These are phyloP conservation scores for Scaptomyza pallida DNA, from an alignment of 1,140 invertebrate species.

Conservation along the genomic window DNA sequence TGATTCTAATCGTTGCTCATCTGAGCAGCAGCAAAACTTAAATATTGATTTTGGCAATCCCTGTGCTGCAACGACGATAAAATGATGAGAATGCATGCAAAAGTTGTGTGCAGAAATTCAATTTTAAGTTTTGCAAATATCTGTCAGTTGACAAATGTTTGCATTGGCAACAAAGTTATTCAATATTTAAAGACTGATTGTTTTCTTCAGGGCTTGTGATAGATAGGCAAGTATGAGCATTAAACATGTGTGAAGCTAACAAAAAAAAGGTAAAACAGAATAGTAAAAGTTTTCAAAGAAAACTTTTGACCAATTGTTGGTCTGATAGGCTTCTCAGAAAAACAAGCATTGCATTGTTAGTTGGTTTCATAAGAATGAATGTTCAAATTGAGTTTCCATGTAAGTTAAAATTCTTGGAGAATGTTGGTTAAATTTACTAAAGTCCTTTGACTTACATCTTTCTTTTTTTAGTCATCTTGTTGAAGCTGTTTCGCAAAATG, in stretches of 20 bases:
- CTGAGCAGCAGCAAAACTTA: background rate
- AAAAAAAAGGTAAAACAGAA: no score
- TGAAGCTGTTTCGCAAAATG: constrained; percentile 22
- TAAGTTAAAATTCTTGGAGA: constrained; percentile 14
- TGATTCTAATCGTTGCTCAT: constrained; percentile 9
- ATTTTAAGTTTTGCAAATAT: constrained; percentile 31
- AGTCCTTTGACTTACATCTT: background rate
- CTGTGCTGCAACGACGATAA: background rate
- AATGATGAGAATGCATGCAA: constrained; percentile 12
- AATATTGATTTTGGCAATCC: constrained; percentile 11
- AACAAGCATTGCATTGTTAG: constrained; percentile 13
- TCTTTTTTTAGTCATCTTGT: constrained; percentile 2
- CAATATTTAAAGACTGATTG: background rate
- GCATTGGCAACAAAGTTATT: constrained; percentile 2
- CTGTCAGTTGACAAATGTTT: constrained; percentile 45
- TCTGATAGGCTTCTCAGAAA: background rate
- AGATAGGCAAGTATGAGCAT: background rate
- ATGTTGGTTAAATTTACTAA: constrained; percentile 12
- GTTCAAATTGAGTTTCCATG: constrained; percentile 73
- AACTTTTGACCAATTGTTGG: constrained; percentile 10
- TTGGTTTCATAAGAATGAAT: constrained; percentile 17
- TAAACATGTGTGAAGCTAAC: no score
- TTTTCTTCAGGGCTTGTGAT: background rate
- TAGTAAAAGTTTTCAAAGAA: no score
- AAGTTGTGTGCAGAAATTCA: constrained; percentile 33